Evolutionary conservation across 2,113 vertebrate species (phyloP).

Genomic region (Misgurnus anguillicaudatus): DNA sequence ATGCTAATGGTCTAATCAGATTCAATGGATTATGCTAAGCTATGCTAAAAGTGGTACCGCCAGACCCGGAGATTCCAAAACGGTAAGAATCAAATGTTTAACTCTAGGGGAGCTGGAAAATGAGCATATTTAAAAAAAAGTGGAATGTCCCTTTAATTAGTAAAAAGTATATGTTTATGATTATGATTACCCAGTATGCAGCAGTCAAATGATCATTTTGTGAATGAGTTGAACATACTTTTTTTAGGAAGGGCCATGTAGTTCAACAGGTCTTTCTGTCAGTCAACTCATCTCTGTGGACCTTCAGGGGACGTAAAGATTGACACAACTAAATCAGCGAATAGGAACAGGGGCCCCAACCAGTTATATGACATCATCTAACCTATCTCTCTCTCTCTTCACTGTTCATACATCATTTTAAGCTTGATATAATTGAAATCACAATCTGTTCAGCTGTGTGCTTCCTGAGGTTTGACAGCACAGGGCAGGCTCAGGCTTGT

Average conservation of each 20-base stretch:
- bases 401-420: background rate
- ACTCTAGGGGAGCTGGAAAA: too few species aligned
- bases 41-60: too few species aligned
- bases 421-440: background rate
- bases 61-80: too few species aligned
- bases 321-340: background rate
- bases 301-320: background rate
- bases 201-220: too few species aligned
- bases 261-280: slow-evolving; percentile 29
- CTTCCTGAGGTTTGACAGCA: background rate
- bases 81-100: too few species aligned
- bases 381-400: background rate
- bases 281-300: too few species aligned
- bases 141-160: too few species aligned
- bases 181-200: too few species aligned
- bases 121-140: too few species aligned
- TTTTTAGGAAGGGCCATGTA: slow-evolving; percentile 5
- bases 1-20: too few species aligned
- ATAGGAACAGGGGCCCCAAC: background rate
- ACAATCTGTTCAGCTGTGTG: slow-evolving; percentile 4
- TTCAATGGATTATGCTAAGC: too few species aligned
- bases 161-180: too few species aligned
- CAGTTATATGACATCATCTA: background rate
- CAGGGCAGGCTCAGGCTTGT: slow-evolving; percentile 35
- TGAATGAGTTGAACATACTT: background rate